A percentile compares a stretch with the other conserved stretches of the same genome.
Evolutionary conservation across 2,113 vertebrate genomes (phyloP).

Genomic region (Anarrhichthys ocellatus): DNA sequence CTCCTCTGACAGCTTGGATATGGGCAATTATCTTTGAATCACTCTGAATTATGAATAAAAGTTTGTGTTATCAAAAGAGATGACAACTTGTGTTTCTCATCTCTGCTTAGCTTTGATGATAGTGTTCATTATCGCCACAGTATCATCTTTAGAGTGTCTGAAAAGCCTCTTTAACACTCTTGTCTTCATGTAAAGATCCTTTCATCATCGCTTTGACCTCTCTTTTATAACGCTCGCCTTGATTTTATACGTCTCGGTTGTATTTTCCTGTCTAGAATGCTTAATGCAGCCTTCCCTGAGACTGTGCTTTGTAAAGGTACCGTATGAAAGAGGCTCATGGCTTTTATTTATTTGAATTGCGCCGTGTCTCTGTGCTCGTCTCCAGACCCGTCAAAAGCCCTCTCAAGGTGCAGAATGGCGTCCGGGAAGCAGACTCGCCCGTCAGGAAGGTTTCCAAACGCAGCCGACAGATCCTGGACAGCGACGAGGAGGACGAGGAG

Average conservation of each 20-base stretch:
- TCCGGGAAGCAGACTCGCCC: conserved; percentile 77
- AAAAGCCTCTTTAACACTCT: conserved; percentile 51
- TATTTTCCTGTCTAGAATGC: neutral
- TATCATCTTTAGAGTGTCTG: conserved; percentile 52
- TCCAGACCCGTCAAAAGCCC: conserved; percentile 78
- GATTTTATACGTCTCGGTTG: conserved; percentile 23
- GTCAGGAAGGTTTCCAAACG: conserved; percentile 82
- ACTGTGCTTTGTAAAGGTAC: neutral
- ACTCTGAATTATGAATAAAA: neutral
- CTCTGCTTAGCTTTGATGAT: conserved; percentile 52
- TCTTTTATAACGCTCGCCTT: conserved; percentile 28
- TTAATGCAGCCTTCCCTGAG: neutral
- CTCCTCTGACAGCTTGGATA: neutral
- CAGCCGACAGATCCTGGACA: conserved; percentile 82
- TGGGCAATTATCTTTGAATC: conserved; percentile 30
- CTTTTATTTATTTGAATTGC: neutral
- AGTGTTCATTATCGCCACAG: conserved; percentile 40
- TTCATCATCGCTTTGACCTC: conserved; percentile 48
- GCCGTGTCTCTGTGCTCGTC: neutral
- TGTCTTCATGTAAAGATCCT: conserved; percentile 39
- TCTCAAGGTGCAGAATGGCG: conserved; percentile 85
- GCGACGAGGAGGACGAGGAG: conserved; percentile 85
- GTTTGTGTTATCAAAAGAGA: conserved; percentile 23
- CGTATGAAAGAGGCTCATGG: neutral
- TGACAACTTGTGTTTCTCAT: conserved; percentile 33